A percentile compares a stretch with the other conserved stretches of the same genome.
Conservation (phyloP, 2,797 vertebrate genomes). For the Distichodus sexfasciatus region DNA sequence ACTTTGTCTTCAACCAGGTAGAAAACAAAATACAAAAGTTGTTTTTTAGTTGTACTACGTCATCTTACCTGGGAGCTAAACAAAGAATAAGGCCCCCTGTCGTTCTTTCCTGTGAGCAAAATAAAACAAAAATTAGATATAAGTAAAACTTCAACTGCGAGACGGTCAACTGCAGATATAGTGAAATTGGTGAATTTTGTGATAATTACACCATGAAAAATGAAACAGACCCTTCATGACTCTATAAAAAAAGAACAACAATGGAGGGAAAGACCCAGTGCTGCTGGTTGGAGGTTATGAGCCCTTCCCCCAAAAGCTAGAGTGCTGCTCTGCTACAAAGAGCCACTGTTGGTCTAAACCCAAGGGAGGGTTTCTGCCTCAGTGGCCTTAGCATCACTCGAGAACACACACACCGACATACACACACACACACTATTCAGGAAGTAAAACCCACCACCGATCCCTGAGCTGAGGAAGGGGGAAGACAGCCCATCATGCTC, state of each 20-base stretch:
- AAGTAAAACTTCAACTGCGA: too few species aligned
- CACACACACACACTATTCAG: conserved; percentile 37
- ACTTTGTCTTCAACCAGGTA: neutral
- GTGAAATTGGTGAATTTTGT: neutral
- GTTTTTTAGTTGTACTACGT: neutral
- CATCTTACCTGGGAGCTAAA: conserved; percentile 83
- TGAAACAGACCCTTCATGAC: neutral
- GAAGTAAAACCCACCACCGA: conserved; percentile 77
- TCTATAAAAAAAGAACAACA: conserved; percentile 1
- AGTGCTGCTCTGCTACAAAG: conserved; percentile 64
- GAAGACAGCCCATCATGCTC: conserved; percentile 87
- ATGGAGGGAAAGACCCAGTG: conserved; percentile 1
- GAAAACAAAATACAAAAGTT: neutral
- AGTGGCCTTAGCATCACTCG: conserved; percentile 62
- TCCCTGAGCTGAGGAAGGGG: conserved; percentile 88
- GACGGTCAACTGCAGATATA: too few species aligned
- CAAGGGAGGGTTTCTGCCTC: conserved; percentile 70
- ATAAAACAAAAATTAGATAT: neutral
- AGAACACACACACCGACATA: conserved; percentile 54
- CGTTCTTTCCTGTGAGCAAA: conserved; percentile 82
- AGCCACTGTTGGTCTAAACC: conserved; percentile 70
- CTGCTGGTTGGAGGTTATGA: conserved; percentile 3
- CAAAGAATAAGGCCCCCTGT: conserved; percentile 82
- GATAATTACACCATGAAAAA: neutral
- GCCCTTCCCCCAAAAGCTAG: conserved; percentile 19